Evolutionary conservation across 2,113 vertebrate species (phyloP), one percentile per base, ranked within the genome.

Genomic region (Toxotes jaculatrix): DNA sequence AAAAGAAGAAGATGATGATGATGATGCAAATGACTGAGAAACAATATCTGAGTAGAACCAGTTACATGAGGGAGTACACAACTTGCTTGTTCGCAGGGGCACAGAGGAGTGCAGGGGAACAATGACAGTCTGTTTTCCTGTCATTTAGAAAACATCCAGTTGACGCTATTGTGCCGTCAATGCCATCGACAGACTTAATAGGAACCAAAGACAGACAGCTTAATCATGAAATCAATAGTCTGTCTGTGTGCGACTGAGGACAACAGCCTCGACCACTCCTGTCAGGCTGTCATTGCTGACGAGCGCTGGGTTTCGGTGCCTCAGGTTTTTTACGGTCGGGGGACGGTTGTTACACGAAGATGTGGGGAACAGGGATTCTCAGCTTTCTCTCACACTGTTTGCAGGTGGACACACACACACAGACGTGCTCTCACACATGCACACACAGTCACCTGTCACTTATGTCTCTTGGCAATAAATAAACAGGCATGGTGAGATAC

Each of bases 211-310:
- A 88, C 89, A 89, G 91, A 93, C 89, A 70, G 72, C 69, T 68
- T 90, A 90, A 93, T 93, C 87, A 21, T 34, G 75, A 71, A 90
- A 92, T 93, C 92, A 91, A 93, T 91, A 88, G 84, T 87, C 86
- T 83, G 82, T 72, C 90, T 90, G 74, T 38, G 71, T 70, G 79
- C 14, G 31, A 56, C 69, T 73, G 74, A 62, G 82, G 80, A 85
- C 89, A 77, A 47, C 80, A 68, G 61, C 51, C 72, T 84, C 71
- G 16, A 16, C 61, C 3, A 17, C 64, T 82, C 51, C 82, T 49
- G 83, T 89, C 79, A 47, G 51, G 59, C 59, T 56, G 83, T 79
- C 83, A 65, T 76, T 80, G 87, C 74, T 53, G 69, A 81, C 10
- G 36, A 77, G 57, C 12, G 55, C 66, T 59, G 71, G 23, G 53